phyloP scores from a whole-genome alignment of 2,888 invertebrate genomes.

The Chymomyza caudatula region DNA sequence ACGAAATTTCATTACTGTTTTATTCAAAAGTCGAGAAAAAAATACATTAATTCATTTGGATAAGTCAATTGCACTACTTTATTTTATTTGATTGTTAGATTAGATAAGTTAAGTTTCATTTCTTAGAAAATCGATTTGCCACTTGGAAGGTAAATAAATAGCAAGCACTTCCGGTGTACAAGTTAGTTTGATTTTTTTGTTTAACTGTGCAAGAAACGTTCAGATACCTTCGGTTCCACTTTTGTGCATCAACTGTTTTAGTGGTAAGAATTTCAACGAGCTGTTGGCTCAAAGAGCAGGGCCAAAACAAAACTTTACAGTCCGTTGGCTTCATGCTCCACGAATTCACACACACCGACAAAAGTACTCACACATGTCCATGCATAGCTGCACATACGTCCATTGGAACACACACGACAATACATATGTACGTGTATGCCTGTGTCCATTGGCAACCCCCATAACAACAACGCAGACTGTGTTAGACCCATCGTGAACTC shows the following conservation, averaged over 20 bases:
- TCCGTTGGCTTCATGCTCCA: conserved; percentile 40
- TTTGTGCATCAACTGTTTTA: conserved; percentile 29
- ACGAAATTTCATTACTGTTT: conserved; percentile 53
- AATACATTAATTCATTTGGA: background rate
- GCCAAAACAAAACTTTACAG: conserved; percentile 25
- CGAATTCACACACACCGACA: conserved; percentile 9
- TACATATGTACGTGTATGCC: background rate
- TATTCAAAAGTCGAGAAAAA: background rate
- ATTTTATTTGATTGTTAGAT: background rate
- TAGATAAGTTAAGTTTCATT: background rate
- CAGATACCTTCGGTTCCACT: conserved; percentile 11
- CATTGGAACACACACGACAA: background rate
- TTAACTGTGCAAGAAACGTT: background rate
- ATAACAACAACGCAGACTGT: background rate
- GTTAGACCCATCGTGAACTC: background rate
- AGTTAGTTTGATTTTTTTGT: background rate
- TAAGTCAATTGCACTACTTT: no score
- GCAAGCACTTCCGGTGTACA: background rate
- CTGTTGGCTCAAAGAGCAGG: conserved; percentile 13
- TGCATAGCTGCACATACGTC: background rate
- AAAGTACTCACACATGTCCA: background rate
- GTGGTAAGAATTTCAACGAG: conserved; percentile 21
- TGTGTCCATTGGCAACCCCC: background rate
- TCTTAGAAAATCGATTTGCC: conserved; percentile 5
- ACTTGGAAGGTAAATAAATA: conserved; percentile 1